These are phyloP conservation scores for Sylvilagus bachmani DNA, from an alignment of 2,113 vertebrate genomes.

Conservation along the genomic window DNA sequence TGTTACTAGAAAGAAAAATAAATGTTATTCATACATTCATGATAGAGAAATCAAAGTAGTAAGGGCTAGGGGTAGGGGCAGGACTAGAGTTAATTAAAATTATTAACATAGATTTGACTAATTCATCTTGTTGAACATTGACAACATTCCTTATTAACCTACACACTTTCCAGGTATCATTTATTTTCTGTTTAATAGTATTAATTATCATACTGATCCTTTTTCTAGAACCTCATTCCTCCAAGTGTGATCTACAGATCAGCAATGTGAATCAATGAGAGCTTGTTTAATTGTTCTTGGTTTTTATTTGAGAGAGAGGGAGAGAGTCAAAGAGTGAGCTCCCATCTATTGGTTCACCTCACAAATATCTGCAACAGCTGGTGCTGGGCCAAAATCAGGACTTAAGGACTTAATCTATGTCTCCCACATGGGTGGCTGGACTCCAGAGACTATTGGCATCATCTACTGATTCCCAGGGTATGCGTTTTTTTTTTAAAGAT, in stretches of 20 bases:
- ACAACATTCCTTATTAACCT: background rate
- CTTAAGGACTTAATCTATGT: too few species aligned
- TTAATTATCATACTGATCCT: background rate
- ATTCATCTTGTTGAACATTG: background rate
- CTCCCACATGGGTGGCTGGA: too few species aligned
- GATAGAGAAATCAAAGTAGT: background rate
- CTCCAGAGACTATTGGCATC: too few species aligned
- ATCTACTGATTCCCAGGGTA: too few species aligned
- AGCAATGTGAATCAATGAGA: background rate
- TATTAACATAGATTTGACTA: background rate
- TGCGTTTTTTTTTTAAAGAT: too few species aligned
- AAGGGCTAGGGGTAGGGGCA: background rate
- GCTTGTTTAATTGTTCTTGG: background rate
- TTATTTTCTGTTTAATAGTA: background rate
- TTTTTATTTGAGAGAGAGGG: too few species aligned
- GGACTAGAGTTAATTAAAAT: background rate
- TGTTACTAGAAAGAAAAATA: conserved; percentile 9
- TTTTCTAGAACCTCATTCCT: background rate
- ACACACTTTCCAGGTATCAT: background rate
- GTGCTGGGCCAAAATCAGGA: too few species aligned
- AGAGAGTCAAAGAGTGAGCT: too few species aligned
- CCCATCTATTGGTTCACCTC: too few species aligned
- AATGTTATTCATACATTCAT: background rate
- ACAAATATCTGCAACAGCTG: too few species aligned
- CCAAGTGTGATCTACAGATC: background rate